A percentile compares a stretch with the other conserved stretches of the same genome.
Evolutionary conservation across 2,113 vertebrate species (phyloP).

Genomic region (Odocoileus virginianus): DNA sequence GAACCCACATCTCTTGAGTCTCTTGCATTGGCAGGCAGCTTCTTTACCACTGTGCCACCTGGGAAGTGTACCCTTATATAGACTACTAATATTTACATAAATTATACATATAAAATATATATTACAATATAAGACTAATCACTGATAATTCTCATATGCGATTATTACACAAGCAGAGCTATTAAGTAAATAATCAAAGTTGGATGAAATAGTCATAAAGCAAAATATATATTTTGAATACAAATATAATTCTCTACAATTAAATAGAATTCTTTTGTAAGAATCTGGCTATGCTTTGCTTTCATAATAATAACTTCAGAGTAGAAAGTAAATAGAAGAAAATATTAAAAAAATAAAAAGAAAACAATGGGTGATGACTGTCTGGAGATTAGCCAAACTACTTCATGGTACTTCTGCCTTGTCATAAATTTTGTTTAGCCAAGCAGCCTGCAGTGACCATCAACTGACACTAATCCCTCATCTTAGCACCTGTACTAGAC

Average conservation of each 20-base stretch:
- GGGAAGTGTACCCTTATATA: neutral
- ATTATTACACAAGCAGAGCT: neutral
- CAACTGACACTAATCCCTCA: neutral
- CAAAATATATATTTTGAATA: neutral
- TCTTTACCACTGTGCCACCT: neutral
- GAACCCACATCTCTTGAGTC: rapidly evolving
- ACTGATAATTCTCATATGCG: neutral
- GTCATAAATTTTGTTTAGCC: neutral
- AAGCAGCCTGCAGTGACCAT: too few relatives aligned
- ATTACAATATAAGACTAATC: neutral
- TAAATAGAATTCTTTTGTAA: neutral
- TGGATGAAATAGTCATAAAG: neutral
- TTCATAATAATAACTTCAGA: neutral
- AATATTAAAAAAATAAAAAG: neutral
- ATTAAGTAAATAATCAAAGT: neutral
- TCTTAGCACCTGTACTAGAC: rapidly evolving
- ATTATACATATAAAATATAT: neutral
- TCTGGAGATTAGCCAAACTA: neutral
- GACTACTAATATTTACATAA: neutral
- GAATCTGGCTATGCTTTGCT: neutral
- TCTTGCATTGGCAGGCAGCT: neutral
- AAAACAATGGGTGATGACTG: neutral
- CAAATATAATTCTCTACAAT: neutral
- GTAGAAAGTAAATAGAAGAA: neutral
- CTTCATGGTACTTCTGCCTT: neutral